Evolutionary conservation across 2,797 vertebrate genomes (phyloP), one percentile per base, ranked within the genome.

Genomic region (Halcyon badia): DNA sequence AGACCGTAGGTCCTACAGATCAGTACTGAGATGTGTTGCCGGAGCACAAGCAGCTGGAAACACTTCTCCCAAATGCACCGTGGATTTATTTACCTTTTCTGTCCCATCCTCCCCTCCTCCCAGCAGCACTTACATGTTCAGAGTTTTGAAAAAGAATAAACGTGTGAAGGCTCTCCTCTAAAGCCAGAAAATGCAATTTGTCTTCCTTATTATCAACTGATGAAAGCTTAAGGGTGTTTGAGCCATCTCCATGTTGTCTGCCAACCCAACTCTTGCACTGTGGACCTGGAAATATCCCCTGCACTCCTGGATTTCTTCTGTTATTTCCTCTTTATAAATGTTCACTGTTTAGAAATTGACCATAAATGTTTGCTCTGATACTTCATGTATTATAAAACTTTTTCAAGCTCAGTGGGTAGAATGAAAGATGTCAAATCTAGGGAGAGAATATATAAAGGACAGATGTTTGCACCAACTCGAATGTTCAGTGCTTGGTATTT

Each of bases 31-130:
- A 46, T 41, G 65, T 87, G 94, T 87, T 79, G 28, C n/a, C 93
- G 79, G 57, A 94, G 72, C 48, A 41, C 25, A 73, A 15, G 39
- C 78, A 95, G 64, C 76, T 93, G 76, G 68, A 71, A 91, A 35
- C 16, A 4, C 26, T 85, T 83, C 75, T 87, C 24, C 48, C 54
- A 87, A 28, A 42, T 16, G 3, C 25, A 58, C 16, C 16, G 7
- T 12, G 37, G 66, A 41, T 11, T 11, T 73, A 11, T n/a, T 52
- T 58, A 61, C 28, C 56, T 87, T 44, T 88, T 83, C 52, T 87
- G 31, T 71, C 44, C 61, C 35, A 33, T 48, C 31, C 83, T 39
- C 15, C 11, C 21, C 4, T 10, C 52, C 39, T 82, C 37, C 3
- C n/a, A 70, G 35, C 26, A 79, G 14, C 30, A 10, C 58, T 51